Conservation (phyloP, 2,888 invertebrate genomes). For the Physocephala rufipes region DNA sequence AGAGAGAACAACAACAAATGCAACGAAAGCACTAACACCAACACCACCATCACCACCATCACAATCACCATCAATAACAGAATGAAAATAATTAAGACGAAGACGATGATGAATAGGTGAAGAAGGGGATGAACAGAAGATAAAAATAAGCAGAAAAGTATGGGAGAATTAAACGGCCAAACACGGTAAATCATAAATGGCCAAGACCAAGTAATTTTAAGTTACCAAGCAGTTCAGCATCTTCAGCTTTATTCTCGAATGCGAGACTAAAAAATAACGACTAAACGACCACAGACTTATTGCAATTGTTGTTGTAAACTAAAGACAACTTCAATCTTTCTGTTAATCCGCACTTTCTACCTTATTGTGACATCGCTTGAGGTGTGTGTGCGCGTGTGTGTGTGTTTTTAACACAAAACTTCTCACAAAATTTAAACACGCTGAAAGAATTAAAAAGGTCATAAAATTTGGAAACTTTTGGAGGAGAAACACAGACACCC, state of each 20-base stretch:
- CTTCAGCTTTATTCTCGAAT: too few species aligned
- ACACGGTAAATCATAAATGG: constrained; percentile 55
- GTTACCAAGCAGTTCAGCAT: neutral
- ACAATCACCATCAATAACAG: neutral
- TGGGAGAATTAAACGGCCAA: neutral
- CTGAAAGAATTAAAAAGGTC: neutral
- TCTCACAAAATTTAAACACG: neutral
- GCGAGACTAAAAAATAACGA: neutral
- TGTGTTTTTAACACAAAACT: neutral
- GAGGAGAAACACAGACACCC: constrained; percentile 10
- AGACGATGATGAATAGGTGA: constrained; percentile 24
- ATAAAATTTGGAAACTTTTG: constrained; percentile 29
- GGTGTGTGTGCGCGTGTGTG: too few species aligned
- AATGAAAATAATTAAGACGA: constrained; percentile 6
- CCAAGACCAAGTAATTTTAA: constrained; percentile 54
- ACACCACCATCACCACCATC: too few species aligned
- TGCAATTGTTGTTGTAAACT: constrained; percentile 22
- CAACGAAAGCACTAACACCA: too few species aligned
- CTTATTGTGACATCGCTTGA: neutral
- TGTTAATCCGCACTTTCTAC: neutral
- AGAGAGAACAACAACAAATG: too few species aligned
- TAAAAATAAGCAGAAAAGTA: too few species aligned
- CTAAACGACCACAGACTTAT: neutral
- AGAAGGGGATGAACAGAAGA: constrained; percentile 35
- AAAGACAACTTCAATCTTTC: constrained; percentile 35